Evolutionary conservation across 2,888 invertebrate genomes (phyloP), one percentile per base, ranked within the genome.

Genomic region (Eulithis prunata): DNA sequence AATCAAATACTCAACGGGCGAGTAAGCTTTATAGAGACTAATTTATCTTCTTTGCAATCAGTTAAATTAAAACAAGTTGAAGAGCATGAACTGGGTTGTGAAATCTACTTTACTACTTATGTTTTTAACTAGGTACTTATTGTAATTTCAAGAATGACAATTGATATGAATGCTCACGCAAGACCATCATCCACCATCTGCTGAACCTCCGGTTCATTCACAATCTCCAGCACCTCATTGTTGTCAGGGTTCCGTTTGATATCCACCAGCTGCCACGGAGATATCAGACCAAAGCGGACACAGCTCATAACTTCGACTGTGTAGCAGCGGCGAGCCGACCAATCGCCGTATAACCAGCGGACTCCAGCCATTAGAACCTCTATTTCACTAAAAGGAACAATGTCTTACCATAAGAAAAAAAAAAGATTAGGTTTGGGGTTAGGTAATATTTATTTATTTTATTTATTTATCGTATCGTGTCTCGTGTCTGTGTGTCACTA

Each of bases 341-440:
- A 97, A 75, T 96, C 94, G 56, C 95, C 94, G 81, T 95, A 95
- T 28, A 97, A 82, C 97, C 97, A 97, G 21, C 97, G 94, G 0
- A 97, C 95, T 0, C 95, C 97, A 0, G 97, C 95, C 96, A 97
- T 96, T 51, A 97, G 94, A 0, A 97, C 95, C 86, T 97, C 96
- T 91, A 96, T 95, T 86, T 96, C 96, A 69, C 92, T 88, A 47
- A 32, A 32, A 32, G 32, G 1, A 32, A 32, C 32, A 32, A 32
- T 32, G 32, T 32, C 5, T 1, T 32, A 6, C 32, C 32, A 6
- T 32, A 32, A 32, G 32, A 41, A 11, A 11, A 5, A 41, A 41
- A 32, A 32, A 5, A 32, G 32, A 32, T 32, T 32, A 32, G 3
- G 32, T 32, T 6, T 21, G 21, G 21, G 21, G 21, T 21, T 21